These are phyloP conservation scores for Aurelia sp. DNA, from an alignment of 30 jellyfish, hydroid and myxozoan genomes.

Conservation along the genomic window DNA sequence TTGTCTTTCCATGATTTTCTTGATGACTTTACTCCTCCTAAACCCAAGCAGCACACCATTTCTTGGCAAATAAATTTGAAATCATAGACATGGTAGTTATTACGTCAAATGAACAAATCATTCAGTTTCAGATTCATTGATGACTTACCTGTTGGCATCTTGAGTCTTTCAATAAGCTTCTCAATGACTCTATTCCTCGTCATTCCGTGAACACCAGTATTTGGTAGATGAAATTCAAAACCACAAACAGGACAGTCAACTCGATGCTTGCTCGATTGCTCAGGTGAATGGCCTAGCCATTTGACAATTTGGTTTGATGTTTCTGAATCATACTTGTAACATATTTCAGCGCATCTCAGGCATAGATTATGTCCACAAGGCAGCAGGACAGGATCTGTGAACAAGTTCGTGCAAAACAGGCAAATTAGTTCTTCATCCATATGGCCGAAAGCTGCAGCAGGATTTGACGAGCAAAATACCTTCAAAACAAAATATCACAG, in stretches of 20 bases:
- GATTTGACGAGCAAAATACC: too few species aligned
- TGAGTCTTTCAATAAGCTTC: conserved; percentile 6
- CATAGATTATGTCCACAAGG: conserved; percentile 80
- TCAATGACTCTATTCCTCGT: conserved; percentile 44
- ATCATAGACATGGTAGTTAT: conserved; percentile 52
- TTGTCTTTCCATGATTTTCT: conserved; percentile 15
- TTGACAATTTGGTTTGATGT: neutral
- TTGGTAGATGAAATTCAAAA: conserved; percentile 34
- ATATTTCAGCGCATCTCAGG: conserved; percentile 41
- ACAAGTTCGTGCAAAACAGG: conserved; percentile 49
- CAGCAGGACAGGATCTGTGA: conserved; percentile 68
- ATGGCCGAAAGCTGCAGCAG: too few species aligned
- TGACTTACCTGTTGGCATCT: neutral
- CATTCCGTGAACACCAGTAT: conserved; percentile 53
- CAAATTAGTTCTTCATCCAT: conserved; percentile 73
- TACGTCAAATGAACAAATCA: neutral
- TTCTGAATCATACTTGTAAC: conserved; percentile 29
- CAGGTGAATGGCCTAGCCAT: conserved; percentile 4
- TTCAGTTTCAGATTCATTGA: neutral
- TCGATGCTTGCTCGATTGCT: conserved; percentile 6
- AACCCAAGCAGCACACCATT: conserved; percentile 45
- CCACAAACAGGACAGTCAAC: conserved; percentile 63
- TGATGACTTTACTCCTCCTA: conserved; percentile 34
- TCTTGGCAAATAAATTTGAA: conserved; percentile 25
- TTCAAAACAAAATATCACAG: too few species aligned